A percentile compares a stretch with the other conserved stretches of the same genome.
phyloP scores from a whole-genome alignment of 2,797 vertebrate species.

The Pyrocephalus nanus region DNA sequence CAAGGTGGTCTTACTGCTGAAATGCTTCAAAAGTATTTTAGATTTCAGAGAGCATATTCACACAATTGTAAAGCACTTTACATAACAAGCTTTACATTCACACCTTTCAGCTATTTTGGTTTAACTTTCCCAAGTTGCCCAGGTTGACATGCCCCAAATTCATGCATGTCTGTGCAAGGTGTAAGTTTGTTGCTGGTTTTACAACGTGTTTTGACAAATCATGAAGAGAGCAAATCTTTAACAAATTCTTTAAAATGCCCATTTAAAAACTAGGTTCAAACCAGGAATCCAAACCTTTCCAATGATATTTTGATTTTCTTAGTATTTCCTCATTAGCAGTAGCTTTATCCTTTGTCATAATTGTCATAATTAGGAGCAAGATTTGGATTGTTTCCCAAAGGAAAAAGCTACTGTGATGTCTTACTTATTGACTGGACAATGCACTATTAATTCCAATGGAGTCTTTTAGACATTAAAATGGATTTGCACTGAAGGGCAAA shows the following conservation, averaged over 20 bases:
- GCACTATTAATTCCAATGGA: conserved; percentile 69
- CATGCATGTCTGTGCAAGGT: background rate
- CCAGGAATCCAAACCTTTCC: background rate
- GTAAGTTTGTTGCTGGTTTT: conserved; percentile 3
- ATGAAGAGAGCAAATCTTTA: background rate
- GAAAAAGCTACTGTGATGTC: conserved; percentile 4
- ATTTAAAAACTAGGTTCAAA: background rate
- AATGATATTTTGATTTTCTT: background rate
- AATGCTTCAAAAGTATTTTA: background rate
- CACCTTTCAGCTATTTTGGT: conserved; percentile 50
- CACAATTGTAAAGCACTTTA: background rate
- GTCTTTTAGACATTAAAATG: conserved; percentile 73
- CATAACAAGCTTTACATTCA: conserved; percentile 2
- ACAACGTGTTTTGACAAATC: background rate
- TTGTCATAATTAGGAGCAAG: background rate
- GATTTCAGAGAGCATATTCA: background rate
- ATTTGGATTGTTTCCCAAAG: background rate
- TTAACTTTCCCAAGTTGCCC: conserved; percentile 30
- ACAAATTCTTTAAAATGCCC: background rate
- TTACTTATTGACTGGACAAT: conserved; percentile 63
- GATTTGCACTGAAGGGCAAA: conserved; percentile 76
- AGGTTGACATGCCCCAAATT: conserved; percentile 11
- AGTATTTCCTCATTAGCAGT: background rate
- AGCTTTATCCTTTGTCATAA: background rate
- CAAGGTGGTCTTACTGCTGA: background rate